Conservation (phyloP, 2,888 invertebrate species). For the Calephelis perditalis region DNA sequence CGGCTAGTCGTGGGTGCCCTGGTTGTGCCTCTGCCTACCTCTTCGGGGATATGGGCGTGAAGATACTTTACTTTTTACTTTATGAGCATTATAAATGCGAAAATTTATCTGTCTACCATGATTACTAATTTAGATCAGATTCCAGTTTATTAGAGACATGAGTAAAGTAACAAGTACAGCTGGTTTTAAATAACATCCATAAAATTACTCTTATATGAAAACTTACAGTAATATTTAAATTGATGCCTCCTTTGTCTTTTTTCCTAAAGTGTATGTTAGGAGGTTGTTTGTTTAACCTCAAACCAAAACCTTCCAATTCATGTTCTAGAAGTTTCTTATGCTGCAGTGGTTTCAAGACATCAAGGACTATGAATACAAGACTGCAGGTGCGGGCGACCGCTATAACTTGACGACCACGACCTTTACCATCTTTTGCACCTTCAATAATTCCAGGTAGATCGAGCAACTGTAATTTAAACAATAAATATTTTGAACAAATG, state of each 20-base stretch:
- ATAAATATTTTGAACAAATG: conserved; percentile 48
- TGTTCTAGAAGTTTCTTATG: conserved; percentile 98
- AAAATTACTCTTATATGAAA: neutral
- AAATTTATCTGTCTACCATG: too few relatives aligned
- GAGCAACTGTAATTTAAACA: conserved; percentile 81
- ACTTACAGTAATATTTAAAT: conserved; percentile 92
- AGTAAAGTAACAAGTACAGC: too few relatives aligned
- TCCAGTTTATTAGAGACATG: too few relatives aligned
- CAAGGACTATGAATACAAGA: conserved; percentile 97
- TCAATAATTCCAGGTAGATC: conserved; percentile 99
- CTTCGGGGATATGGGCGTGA: too few relatives aligned
- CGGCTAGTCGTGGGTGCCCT: too few relatives aligned
- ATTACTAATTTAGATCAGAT: too few relatives aligned
- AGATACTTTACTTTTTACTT: too few relatives aligned
- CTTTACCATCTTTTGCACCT: conserved; percentile 99
- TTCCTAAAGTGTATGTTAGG: conserved; percentile 97
- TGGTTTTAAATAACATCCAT: too few relatives aligned
- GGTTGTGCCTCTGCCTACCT: too few relatives aligned
- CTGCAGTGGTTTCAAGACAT: conserved; percentile 97
- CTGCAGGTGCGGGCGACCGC: conserved; percentile 99
- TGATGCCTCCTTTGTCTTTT: conserved; percentile 99
- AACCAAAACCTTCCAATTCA: conserved; percentile 99
- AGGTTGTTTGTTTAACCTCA: conserved; percentile 96
- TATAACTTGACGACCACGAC: conserved; percentile 98
- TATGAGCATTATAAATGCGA: too few relatives aligned